These are phyloP conservation scores for Pristionchus exspectatus DNA, from an alignment of 2,888 invertebrate genomes.

Conservation along the genomic window DNA sequence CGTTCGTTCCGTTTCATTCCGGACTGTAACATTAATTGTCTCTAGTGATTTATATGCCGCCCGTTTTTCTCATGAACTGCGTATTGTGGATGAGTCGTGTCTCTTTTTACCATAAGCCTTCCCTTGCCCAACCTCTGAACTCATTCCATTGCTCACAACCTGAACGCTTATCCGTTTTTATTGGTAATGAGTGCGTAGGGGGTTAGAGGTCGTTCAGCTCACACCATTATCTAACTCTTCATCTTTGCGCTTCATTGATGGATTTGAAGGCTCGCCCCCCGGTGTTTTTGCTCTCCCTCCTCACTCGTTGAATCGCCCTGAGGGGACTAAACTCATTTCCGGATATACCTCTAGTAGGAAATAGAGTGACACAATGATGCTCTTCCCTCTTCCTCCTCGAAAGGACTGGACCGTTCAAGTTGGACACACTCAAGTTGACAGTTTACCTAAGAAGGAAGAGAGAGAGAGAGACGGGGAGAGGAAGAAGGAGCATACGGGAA, in stretches of 20 bases:
- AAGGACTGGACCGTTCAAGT: conserved; percentile 33
- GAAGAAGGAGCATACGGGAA: conserved; percentile 38
- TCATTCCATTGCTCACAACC: not conserved
- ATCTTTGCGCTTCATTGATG: conserved; percentile 21
- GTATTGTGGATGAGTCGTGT: not conserved
- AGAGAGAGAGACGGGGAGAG: not conserved
- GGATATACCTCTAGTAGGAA: conserved; percentile 27
- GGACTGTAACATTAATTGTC: not conserved
- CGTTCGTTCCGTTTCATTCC: not conserved
- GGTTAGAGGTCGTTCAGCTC: conserved; percentile 7
- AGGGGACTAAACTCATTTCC: conserved; percentile 22
- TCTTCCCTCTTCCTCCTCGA: not conserved
- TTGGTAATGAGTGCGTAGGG: not conserved
- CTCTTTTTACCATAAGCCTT: not conserved
- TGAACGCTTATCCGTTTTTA: not conserved
- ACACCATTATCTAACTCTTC: not conserved
- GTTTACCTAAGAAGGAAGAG: conserved; percentile 22
- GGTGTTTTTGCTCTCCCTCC: not conserved
- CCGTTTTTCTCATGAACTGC: not conserved
- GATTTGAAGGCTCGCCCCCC: not conserved
- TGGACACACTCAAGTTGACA: conserved; percentile 45
- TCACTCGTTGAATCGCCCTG: not conserved
- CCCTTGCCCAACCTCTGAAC: not conserved
- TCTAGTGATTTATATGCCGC: not conserved
- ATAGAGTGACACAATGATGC: conserved; percentile 20